These are phyloP conservation scores for Sebastes matsubarae DNA, from an alignment of 2,797 vertebrate species.

Conservation along the genomic window DNA sequence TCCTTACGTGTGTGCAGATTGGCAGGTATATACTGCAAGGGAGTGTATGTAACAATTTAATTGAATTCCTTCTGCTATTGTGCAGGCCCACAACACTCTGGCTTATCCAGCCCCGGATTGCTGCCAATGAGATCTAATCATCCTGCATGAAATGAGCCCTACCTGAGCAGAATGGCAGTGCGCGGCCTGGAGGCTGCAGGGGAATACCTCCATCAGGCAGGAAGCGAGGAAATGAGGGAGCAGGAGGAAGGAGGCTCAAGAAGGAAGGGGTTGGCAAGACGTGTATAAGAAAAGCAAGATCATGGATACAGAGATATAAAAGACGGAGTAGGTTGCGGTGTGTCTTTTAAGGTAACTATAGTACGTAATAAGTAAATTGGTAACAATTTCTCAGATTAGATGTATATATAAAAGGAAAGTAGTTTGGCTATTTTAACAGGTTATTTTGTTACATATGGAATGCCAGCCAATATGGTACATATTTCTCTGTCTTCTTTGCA, in stretches of 20 bases:
- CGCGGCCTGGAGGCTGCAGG: conserved; percentile 59
- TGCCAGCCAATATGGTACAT: background rate
- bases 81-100: conserved; percentile 61
- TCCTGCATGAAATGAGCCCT: conserved; percentile 78
- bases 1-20: conserved; percentile 11
- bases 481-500: background rate
- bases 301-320: conserved; percentile 28
- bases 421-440: background rate
- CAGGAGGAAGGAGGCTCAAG: conserved; percentile 46
- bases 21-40: conserved; percentile 36
- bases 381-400: too few relatives aligned
- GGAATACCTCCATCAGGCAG: conserved; percentile 74
- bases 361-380: background rate
- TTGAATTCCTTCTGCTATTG: conserved; percentile 75
- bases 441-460: background rate
- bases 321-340: background rate
- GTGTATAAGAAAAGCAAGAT: background rate
- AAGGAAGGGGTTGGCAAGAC: conserved; percentile 13
- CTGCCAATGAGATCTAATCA: conserved; percentile 82
- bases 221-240: conserved; percentile 42
- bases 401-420: background rate
- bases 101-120: conserved; percentile 73
- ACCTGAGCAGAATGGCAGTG: conserved; percentile 70
- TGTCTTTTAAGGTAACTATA: background rate
- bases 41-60: conserved; percentile 67